Conservation (phyloP, 2,113 vertebrate species). For the Colinus virginianus region DNA sequence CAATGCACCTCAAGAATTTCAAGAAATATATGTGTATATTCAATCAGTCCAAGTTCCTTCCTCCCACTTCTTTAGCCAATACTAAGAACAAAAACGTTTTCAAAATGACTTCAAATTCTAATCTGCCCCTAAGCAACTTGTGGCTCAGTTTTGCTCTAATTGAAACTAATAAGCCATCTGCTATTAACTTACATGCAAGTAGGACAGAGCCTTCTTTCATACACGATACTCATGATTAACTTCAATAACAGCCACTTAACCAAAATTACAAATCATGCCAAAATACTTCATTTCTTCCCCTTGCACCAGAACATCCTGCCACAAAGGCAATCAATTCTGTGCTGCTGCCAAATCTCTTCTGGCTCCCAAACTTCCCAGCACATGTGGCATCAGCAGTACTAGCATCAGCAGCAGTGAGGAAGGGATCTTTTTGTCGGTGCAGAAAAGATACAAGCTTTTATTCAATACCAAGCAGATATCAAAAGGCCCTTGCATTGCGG, state of each 20-base stretch:
- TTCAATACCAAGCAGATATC: slow-evolving; percentile 23
- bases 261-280: slow-evolving; percentile 21
- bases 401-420: not conserved
- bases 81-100: slow-evolving; percentile 12
- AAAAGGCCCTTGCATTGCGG: slow-evolving; percentile 5
- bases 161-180: slow-evolving; percentile 69
- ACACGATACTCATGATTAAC: not conserved
- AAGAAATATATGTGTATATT: not conserved
- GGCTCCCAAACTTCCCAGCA: not conserved
- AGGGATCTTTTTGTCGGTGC: not conserved
- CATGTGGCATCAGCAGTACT: not conserved
- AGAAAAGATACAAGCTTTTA: not conserved
- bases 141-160: slow-evolving; percentile 51
- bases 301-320: not conserved
- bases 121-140: slow-evolving; percentile 59
- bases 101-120: slow-evolving; percentile 56
- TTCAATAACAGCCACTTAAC: slow-evolving; percentile 35
- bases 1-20: not conserved
- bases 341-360: not conserved
- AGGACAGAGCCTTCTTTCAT: slow-evolving; percentile 40
- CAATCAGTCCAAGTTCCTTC: not conserved
- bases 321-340: not conserved
- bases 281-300: slow-evolving; percentile 3
- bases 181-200: slow-evolving; percentile 46
- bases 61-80: not conserved